A percentile compares a stretch with the other conserved stretches of the same genome.
Conservation (phyloP, 2,797 vertebrate genomes). For the Enoplosus armatus region DNA sequence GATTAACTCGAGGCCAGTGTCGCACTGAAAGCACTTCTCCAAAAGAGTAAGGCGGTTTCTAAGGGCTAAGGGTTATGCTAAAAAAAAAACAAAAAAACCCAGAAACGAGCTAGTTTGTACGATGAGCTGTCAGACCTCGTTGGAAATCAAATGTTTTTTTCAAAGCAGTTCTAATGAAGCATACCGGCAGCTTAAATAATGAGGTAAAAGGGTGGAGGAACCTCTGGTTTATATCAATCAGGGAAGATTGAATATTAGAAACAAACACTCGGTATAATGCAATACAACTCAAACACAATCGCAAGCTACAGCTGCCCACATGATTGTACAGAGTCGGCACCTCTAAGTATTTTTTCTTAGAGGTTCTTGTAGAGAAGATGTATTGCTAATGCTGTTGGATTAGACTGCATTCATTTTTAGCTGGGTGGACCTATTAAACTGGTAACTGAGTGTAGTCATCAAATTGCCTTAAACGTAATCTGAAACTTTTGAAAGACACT, state of each 20-base stretch:
- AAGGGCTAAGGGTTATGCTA: too few species aligned
- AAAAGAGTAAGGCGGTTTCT: neutral
- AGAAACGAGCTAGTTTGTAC: neutral
- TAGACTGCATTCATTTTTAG: neutral
- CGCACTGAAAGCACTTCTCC: too few species aligned
- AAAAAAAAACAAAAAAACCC: too few species aligned
- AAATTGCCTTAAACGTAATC: too few species aligned
- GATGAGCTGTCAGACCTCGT: too few species aligned
- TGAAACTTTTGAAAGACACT: too few species aligned
- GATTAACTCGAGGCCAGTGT: neutral
- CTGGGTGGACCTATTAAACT: neutral
- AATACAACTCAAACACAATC: neutral
- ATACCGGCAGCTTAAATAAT: too few species aligned
- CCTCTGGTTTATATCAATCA: neutral
- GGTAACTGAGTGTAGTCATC: neutral
- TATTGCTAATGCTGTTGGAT: neutral
- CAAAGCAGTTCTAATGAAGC: too few species aligned
- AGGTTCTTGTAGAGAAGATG: neutral
- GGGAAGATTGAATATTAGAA: neutral
- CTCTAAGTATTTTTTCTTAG: too few species aligned
- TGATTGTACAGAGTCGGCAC: too few species aligned
- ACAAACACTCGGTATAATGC: neutral
- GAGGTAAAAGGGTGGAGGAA: too few species aligned
- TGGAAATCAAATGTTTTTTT: too few species aligned
- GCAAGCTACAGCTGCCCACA: neutral